A percentile compares a stretch with the other conserved stretches of the same genome.
These are phyloP conservation scores for Dipodomys ordii DNA, from an alignment of 2,113 vertebrate genomes.

Conservation along the genomic window DNA sequence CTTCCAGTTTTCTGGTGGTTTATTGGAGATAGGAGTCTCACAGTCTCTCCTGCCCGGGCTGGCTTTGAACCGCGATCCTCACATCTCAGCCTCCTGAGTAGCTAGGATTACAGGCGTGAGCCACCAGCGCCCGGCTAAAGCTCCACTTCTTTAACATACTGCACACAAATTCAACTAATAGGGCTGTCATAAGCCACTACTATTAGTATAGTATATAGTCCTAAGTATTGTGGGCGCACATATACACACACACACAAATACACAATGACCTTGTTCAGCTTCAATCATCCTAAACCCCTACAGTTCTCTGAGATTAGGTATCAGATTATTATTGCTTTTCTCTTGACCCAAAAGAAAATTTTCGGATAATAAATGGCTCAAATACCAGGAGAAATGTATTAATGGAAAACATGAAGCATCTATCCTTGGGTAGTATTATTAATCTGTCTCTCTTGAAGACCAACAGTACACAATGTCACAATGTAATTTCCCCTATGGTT, in stretches of 20 bases:
- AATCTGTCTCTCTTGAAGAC: constrained; percentile 10
- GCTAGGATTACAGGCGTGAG: no score
- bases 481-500: constrained; percentile 50
- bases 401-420: constrained; percentile 40
- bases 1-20: no score
- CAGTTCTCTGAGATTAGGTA: constrained; percentile 19
- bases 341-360: constrained; percentile 46
- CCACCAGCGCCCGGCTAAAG: no score
- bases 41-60: no score
- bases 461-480: not conserved
- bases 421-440: not conserved
- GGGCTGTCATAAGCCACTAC: not conserved
- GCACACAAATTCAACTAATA: not conserved
- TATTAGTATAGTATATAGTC: not conserved
- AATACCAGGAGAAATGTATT: constrained; percentile 49
- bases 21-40: no score
- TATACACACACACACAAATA: not conserved
- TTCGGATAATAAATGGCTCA: constrained; percentile 42
- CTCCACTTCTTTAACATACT: constrained; percentile 36
- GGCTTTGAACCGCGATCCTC: no score
- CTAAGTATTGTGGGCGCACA: not conserved
- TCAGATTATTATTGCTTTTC: constrained; percentile 40
- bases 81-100: no score
- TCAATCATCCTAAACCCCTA: constrained; percentile 29
- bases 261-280: not conserved